These are phyloP conservation scores for Neodiprion fabricii DNA, from an alignment of 1,140 invertebrate species.

Conservation along the genomic window DNA sequence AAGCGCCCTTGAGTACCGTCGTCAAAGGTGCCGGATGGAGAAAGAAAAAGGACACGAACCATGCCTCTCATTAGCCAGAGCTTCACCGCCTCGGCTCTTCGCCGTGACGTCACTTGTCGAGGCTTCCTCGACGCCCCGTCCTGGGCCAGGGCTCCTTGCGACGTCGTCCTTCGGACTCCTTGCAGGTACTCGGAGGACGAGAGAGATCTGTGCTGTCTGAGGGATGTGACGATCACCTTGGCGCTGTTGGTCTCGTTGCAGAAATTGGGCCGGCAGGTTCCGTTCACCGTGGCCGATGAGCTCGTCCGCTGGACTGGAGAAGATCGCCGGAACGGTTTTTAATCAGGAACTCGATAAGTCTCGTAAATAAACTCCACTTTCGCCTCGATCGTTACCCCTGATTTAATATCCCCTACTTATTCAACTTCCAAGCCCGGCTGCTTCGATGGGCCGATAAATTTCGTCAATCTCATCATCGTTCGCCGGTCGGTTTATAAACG, in stretches of 20 bases:
- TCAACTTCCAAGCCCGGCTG: neutral
- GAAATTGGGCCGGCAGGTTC: constrained; percentile 24
- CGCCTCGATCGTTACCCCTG: too few relatives aligned
- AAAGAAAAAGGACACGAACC: constrained; percentile 24
- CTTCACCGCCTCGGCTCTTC: constrained; percentile 42
- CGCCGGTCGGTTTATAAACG: neutral
- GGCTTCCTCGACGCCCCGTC: neutral
- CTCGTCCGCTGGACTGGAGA: constrained; percentile 41
- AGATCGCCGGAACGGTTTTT: neutral
- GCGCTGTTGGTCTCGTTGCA: constrained; percentile 20
- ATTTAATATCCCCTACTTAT: too few relatives aligned
- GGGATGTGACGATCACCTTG: constrained; percentile 19
- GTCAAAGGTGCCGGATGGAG: too few relatives aligned
- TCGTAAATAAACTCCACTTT: constrained; percentile 13
- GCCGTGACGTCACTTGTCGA: neutral
- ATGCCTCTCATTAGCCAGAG: constrained; percentile 50
- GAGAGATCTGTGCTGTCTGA: constrained; percentile 26
- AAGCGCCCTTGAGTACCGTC: too few relatives aligned
- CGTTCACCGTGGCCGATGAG: constrained; percentile 45
- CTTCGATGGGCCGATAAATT: neutral
- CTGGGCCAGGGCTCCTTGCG: constrained; percentile 14
- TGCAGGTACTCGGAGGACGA: constrained; percentile 15
- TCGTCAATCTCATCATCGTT: neutral
- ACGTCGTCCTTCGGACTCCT: constrained; percentile 22
- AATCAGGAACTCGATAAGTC: neutral